Evolutionary conservation across 2,888 invertebrate genomes (phyloP), one percentile per base, ranked within the genome.

Genomic region (Chironomus riparius): DNA sequence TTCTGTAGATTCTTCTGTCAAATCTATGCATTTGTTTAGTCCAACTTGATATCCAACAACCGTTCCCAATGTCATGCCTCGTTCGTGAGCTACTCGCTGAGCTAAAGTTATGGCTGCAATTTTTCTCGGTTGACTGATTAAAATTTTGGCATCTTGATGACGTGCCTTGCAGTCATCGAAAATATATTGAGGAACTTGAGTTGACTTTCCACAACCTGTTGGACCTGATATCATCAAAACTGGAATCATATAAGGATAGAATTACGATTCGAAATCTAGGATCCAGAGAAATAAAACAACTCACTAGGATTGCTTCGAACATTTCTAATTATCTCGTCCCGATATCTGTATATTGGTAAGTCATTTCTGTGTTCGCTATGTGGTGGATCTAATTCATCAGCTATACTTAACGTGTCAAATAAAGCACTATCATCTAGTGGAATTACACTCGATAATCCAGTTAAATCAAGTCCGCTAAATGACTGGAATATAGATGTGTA

Each of bases 81-180:
- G 86, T 83, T 97, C 97, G 13, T 89, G 85, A 77, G 92, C 91
- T 2, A 98, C 96, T 78, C 96, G 86, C 78, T 88, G 88, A 0
- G 97, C 92, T 77, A 98, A 92, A 79, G 94, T 94, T 74, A 93
- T 91, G 13, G 98, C 97, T 7, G 97, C 98, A 79, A 98, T 95
- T 80, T 94, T 88, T 76, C 98, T 87, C 0, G 98, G 98, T 81
- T 98, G 97, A 0, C 98, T 98, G 0, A 97, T 94, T 62, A 93
- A 86, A 78, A 98, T 95, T 82, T 94, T 96, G 81, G 95, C 96
- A 70, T 87, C 87, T 76, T 85, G 85, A 28, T 87, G 86, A 24
- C 87, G 86, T 68, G 87, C 85, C 76, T 87, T 89, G 78, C 88
- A 89, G 79, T 91, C 87, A 79, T 97, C 94, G n/a, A 97, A 84